These are phyloP conservation scores for Exephanes ischioxanthus DNA, from an alignment of 2,888 invertebrate species.

Conservation along the genomic window DNA sequence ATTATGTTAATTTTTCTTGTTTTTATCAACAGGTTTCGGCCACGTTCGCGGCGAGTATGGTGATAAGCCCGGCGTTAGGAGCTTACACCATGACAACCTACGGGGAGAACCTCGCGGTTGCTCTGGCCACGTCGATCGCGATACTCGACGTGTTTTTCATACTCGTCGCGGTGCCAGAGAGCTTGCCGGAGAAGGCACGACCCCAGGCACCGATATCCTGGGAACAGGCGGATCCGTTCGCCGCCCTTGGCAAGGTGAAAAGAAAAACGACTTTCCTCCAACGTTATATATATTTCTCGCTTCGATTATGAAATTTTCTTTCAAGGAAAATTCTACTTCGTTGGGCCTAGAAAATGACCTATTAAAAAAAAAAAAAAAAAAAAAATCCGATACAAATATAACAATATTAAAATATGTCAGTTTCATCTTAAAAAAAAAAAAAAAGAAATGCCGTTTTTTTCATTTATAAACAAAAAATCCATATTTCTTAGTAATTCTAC, in stretches of 20 bases:
- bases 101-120: slow-evolving; percentile 90
- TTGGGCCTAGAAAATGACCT: not conserved
- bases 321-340: not conserved
- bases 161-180: slow-evolving; percentile 98
- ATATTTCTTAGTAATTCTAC: no score
- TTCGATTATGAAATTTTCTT: not conserved
- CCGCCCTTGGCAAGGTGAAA: slow-evolving; percentile 87
- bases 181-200: slow-evolving; percentile 96
- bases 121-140: slow-evolving; percentile 97
- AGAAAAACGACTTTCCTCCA: not conserved
- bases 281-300: not conserved
- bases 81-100: slow-evolving; percentile 95
- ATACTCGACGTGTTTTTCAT: slow-evolving; percentile 99
- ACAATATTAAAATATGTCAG: no score
- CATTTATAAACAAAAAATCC: no score
- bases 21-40: slow-evolving; percentile 90
- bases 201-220: slow-evolving; percentile 94
- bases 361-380: no score
- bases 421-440: no score
- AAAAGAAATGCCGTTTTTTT: no score
- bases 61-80: slow-evolving; percentile 98
- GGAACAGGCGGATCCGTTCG: slow-evolving; percentile 99
- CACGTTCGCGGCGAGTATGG: slow-evolving; percentile 99
- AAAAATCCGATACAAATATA: no score
- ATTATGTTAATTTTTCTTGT: no score